Conservation (phyloP, 2,113 vertebrate species). For the Ptilorrhoa leucosticta region DNA sequence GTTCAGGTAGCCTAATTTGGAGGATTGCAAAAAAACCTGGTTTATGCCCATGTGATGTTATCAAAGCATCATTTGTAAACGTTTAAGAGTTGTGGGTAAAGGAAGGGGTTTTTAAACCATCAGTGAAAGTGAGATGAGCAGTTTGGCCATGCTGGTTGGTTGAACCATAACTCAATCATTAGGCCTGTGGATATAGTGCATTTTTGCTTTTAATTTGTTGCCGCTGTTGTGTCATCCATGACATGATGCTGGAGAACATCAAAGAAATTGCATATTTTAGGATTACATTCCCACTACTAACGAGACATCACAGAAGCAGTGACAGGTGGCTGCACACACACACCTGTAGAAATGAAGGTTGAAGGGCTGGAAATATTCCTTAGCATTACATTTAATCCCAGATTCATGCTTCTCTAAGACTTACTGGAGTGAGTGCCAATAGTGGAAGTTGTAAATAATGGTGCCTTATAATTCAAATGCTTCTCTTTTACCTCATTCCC, state of each 20-base stretch:
- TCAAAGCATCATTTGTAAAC: neutral
- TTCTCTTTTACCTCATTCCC: conserved; percentile 74
- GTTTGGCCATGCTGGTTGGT: neutral
- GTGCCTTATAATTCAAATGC: conserved; percentile 73
- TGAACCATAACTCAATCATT: neutral
- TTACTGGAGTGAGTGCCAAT: conserved; percentile 70
- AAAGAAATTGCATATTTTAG: neutral
- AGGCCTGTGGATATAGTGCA: conserved; percentile 10
- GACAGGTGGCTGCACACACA: neutral
- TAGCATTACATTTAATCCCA: neutral
- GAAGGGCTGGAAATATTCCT: conserved; percentile 26
- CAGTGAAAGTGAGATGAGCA: neutral
- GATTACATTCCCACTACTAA: conserved; percentile 26
- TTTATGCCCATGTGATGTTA: neutral
- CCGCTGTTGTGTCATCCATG: conserved; percentile 16
- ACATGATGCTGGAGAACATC: conserved; percentile 34
- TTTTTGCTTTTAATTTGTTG: neutral
- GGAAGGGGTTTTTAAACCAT: conserved; percentile 18
- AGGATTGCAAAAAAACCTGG: conserved; percentile 25
- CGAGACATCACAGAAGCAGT: neutral
- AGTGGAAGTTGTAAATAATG: conserved; percentile 69
- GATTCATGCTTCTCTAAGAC: conserved; percentile 33
- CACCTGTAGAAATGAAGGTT: conserved; percentile 36
- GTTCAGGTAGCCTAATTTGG: conserved; percentile 41
- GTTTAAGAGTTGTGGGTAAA: conserved; percentile 2